Evolutionary conservation across 2,113 vertebrate species (phyloP).

Genomic region (Chitala chitala): DNA sequence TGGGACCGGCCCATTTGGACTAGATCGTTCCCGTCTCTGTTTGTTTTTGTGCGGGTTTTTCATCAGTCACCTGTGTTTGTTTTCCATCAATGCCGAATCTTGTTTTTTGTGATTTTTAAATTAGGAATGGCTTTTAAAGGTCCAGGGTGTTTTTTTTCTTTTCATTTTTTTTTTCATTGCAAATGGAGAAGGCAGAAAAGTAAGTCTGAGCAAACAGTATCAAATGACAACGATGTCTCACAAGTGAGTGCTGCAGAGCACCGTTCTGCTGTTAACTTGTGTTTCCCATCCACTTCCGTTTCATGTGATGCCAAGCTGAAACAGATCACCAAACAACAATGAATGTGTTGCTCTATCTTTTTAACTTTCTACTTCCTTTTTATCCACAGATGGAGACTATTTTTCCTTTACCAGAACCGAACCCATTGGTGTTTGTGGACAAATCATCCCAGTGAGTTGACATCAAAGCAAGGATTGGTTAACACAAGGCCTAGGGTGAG

Average conservation of each 20-base stretch:
- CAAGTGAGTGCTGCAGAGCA: neutral
- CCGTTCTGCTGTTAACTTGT: constrained; percentile 3
- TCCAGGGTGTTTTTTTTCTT: neutral
- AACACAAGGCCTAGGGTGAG: neutral
- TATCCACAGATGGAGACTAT: constrained; percentile 89
- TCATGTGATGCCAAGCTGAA: constrained; percentile 54
- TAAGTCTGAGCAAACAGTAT: constrained; percentile 7
- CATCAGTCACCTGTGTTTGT: constrained; percentile 19
- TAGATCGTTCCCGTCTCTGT: neutral
- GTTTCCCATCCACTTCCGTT: constrained; percentile 30
- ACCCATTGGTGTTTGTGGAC: constrained; percentile 97
- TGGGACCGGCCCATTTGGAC: neutral
- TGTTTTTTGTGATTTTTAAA: constrained; percentile 5
- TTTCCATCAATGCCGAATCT: neutral
- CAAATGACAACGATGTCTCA: neutral
- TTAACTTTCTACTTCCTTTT: constrained; percentile 44
- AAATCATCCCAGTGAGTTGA: constrained; percentile 97
- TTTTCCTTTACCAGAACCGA: constrained; percentile 96
- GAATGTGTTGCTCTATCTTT: neutral
- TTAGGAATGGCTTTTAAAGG: constrained; percentile 8
- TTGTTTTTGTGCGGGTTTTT: neutral
- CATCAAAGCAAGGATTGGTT: constrained; percentile 17
- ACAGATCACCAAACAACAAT: constrained; percentile 43
- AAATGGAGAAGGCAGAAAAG: constrained; percentile 1
- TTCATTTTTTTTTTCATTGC: neutral